Evolutionary conservation across 2,888 invertebrate genomes (phyloP), one percentile per base, ranked within the genome.

Genomic region (Philopedon plagiatum): DNA sequence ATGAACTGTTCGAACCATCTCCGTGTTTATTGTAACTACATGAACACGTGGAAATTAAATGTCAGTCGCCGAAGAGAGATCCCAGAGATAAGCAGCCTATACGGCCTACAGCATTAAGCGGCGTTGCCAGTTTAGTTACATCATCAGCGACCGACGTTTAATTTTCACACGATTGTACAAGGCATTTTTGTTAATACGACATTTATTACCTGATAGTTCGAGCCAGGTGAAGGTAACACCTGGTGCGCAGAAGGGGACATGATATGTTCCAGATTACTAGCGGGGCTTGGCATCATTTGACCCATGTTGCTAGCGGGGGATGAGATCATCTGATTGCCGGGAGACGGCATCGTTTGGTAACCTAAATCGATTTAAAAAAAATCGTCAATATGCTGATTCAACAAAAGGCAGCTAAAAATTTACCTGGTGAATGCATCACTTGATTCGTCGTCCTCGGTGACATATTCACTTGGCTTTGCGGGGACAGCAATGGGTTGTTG

Each of bases 261-360:
- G 64, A 80, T 78, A 64, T 80, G 80, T 41, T 76, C 77, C 39
- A 78, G 49, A 61, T 64, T 75, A 8, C 73, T 26, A 4, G 74
- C 65, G 0, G 79, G 78, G 9, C 78, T 78, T 11, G 80, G 78
- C 69, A 83, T 80, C 76, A 83, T 81, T 41, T 70, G 74, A 11
- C 23, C 37, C 23, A 68, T 19, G 37, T 60, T 68, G 15, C 60
- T 56, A 11, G 60, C 64, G 1, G 73, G 73, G 37, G 68, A 64
- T 23, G 64, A 18, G 19, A 73, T 70, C 65, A 70, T 61, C 49
- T 73, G 69, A 0, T 32, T 39, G 9, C 46, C 79, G 5, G 77
- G 61, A 8, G 77, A 76, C 9, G 80, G 78, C 74, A 80, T 73
- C 76, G 79, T 78, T 56, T 81, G 81, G 65, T 76, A 77, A 44